phyloP scores from a whole-genome alignment of 2,797 vertebrate genomes.

The Bovichtus diacanthus region DNA sequence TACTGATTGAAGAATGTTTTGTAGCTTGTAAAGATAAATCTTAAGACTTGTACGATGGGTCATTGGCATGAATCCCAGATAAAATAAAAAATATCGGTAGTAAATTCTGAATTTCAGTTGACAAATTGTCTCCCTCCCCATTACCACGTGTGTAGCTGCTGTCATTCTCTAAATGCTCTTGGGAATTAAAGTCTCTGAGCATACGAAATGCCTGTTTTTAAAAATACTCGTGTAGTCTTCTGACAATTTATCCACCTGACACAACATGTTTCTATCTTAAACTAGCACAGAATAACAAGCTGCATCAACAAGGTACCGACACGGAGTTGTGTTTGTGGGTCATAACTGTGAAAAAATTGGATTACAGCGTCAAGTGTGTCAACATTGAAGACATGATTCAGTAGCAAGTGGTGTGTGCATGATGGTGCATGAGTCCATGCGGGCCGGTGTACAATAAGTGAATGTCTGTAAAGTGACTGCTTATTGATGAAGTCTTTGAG shows the following conservation, averaged over 20 bases:
- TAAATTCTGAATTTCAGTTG: slow-evolving; percentile 26
- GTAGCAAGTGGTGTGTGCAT: slow-evolving; percentile 37
- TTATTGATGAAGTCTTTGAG: slow-evolving; percentile 43
- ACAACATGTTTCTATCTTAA: slow-evolving; percentile 1
- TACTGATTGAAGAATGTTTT: slow-evolving; percentile 51
- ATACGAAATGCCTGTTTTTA: slow-evolving; percentile 6
- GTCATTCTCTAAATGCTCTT: slow-evolving; percentile 16
- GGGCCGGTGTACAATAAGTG: slow-evolving; percentile 31
- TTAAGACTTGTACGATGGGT: slow-evolving; percentile 54
- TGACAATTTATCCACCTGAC: slow-evolving; percentile 7
- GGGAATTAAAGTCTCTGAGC: slow-evolving; percentile 12
- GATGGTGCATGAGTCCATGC: slow-evolving; percentile 51
- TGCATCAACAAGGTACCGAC: not conserved
- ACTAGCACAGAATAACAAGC: slow-evolving; percentile 9
- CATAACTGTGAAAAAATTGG: slow-evolving; percentile 60
- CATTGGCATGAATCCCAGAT: slow-evolving; percentile 39
- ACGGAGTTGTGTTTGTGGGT: slow-evolving; percentile 24
- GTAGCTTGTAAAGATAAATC: slow-evolving; percentile 52
- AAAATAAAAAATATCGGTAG: slow-evolving; percentile 8
- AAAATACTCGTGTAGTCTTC: not conserved
- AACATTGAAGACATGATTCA: slow-evolving; percentile 15
- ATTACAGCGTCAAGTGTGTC: slow-evolving; percentile 16
- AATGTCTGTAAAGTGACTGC: slow-evolving; percentile 58
- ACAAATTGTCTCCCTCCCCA: not conserved
- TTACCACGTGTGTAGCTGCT: slow-evolving; percentile 6